Base-by-base conservation (phyloP, 53 echinoderm and acorn worm genomes). In the Luidia sarsii region DNA sequence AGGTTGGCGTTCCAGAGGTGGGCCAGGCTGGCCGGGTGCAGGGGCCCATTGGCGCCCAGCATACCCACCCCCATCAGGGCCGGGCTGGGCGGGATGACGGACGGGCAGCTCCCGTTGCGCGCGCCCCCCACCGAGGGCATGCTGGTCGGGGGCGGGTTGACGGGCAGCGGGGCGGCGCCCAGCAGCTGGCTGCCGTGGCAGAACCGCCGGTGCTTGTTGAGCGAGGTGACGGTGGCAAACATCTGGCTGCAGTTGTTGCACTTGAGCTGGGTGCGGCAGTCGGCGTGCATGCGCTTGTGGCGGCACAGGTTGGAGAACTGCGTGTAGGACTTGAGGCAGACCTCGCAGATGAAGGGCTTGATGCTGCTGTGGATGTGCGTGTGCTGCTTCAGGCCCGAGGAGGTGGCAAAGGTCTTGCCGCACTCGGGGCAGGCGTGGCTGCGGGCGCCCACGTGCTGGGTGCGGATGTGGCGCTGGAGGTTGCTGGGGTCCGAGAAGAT, bases 321-420 rank as follows among this genome's bases (percentile, higher is more conserved):
- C 10, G 95, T 95, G 92, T 95, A 95, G 10, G 95, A 95, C 80
- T 95, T 95, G 19, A 92, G 82, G 64, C 95, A 95, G 19, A 95
- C 95, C 56, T 95, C 95, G 18, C 95, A 95, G 8, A 90, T 95
- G 83, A 95, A 95, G 6, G 95, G 95, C 59, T 95, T 95, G 81
- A 95, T 92, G 70, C 95, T 95, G 80, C 92, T 92, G 70, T 95
- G 95, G 34, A 95, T 95, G 85, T 95, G 95, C 6, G 95, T 95
- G 75, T 95, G 95, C 68, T 95, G 95, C 80, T 95, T 95, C 81
- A 95, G 71, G 3, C 95, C 95, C 24, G 90, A 90, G 37, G 92
- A 90, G 21, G 95, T 95, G 9, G 95, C 95, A 56, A 95, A 95
- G 6, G 95, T 95, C 88, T 95, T 95, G 7, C 92, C 90, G 33